Conservation (phyloP, 2,113 vertebrate species). For the Vireo altiloquus region DNA sequence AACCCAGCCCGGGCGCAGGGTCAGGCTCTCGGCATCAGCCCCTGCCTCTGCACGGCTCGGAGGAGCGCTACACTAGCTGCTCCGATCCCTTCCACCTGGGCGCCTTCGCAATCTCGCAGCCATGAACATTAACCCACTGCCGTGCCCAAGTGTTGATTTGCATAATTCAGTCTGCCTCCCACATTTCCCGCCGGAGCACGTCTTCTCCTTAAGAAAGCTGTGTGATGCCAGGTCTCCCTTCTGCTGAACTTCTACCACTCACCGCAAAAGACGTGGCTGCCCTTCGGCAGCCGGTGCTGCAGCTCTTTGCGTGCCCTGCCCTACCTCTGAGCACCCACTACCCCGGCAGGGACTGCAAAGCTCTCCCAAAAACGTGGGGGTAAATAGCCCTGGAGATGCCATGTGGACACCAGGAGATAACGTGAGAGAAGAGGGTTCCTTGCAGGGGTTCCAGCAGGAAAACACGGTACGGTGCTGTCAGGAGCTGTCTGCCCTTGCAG, state of each 20-base stretch:
- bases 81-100: not conserved
- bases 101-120: not conserved
- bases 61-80: not conserved
- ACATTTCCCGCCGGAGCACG: not conserved
- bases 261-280: not conserved
- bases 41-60: fast-evolving
- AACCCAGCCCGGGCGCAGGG: fast-evolving
- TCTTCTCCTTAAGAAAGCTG: not conserved
- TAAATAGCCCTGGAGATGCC: not conserved
- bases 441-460: not conserved
- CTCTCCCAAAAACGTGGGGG: not conserved
- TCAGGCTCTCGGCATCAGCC: not conserved
- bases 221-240: not conserved
- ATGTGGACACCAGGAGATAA: not conserved
- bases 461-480: fast-evolving
- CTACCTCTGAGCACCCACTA: not conserved
- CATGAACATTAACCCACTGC: slow-evolving; percentile 23
- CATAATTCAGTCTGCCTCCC: not conserved
- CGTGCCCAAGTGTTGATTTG: not conserved
- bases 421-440: not conserved
- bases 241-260: not conserved
- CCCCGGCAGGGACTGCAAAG: not conserved
- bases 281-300: not conserved
- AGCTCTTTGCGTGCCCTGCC: not conserved
- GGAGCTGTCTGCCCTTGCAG: not conserved